Percentiles rank a stretch among this genome's conserved stretches.
These are phyloP conservation scores for Anas bernieri DNA, from an alignment of 2,797 vertebrate genomes.

Conservation along the genomic window DNA sequence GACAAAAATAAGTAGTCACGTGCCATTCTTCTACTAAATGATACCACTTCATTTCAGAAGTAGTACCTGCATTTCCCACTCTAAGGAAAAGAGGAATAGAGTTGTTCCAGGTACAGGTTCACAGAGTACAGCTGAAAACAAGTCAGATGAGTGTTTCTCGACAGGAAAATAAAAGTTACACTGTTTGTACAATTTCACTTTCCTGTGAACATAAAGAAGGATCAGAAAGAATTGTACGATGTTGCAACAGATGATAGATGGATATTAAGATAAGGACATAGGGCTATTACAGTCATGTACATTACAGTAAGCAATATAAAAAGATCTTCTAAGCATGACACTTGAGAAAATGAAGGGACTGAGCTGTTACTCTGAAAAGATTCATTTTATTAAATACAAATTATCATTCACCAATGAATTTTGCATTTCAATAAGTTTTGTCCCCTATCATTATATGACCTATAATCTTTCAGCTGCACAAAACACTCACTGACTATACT, in stretches of 20 bases:
- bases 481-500: neutral
- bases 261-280: slow-evolving; percentile 9
- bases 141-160: neutral
- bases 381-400: slow-evolving; percentile 44
- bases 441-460: neutral
- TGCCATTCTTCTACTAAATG: neutral
- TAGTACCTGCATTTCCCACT: neutral
- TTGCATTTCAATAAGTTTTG: slow-evolving; percentile 33
- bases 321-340: slow-evolving; percentile 18
- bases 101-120: neutral
- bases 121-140: neutral
- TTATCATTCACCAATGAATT: slow-evolving; percentile 34
- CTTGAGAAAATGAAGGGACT: slow-evolving; percentile 60
- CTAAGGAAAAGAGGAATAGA: neutral
- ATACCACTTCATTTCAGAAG: neutral
- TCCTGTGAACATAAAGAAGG: neutral
- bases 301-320: slow-evolving; percentile 37
- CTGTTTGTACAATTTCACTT: neutral
- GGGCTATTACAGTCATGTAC: slow-evolving; percentile 29
- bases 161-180: neutral
- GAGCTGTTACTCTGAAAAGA: slow-evolving; percentile 33
- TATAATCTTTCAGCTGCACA: neutral
- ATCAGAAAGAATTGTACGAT: neutral
- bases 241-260: slow-evolving; percentile 36
- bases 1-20: neutral